Conservation (phyloP, 2,797 vertebrate species). For the Pseudocheirus occidentalis region DNA sequence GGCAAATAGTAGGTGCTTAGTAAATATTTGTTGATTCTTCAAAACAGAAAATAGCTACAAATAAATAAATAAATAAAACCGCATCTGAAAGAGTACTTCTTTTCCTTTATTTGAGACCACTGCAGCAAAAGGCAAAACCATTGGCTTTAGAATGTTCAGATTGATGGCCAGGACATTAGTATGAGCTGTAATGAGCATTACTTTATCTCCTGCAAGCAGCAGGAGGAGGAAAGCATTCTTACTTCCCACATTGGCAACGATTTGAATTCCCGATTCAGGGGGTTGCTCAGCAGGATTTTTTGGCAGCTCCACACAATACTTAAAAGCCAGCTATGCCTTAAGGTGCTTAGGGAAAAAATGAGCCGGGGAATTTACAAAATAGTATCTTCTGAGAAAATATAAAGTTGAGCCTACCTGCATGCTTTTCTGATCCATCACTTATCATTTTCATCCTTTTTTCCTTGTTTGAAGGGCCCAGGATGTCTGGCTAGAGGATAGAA, state of each 20-base stretch:
- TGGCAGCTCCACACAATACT: slow-evolving; percentile 53
- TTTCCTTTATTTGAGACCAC: background rate
- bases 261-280: slow-evolving; percentile 72
- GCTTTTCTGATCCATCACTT: slow-evolving; percentile 59
- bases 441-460: slow-evolving; percentile 53
- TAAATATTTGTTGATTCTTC: background rate
- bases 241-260: slow-evolving; percentile 26
- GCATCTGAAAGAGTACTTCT: background rate
- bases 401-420: slow-evolving; percentile 57
- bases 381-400: slow-evolving; percentile 49
- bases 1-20: background rate
- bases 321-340: slow-evolving; percentile 55
- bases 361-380: slow-evolving; percentile 31
- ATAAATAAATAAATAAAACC: background rate
- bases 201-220: slow-evolving; percentile 51
- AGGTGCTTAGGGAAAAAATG: slow-evolving; percentile 10
- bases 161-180: slow-evolving; percentile 57
- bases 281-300: slow-evolving; percentile 28
- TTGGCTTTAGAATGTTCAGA: background rate
- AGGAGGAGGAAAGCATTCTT: slow-evolving; percentile 47
- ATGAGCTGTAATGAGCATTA: slow-evolving; percentile 54
- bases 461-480: slow-evolving; percentile 30
- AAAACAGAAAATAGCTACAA: background rate
- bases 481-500: slow-evolving; percentile 8
- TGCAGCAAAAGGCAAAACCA: background rate